Evolutionary conservation across 2,797 vertebrate genomes (phyloP), one percentile per base, ranked within the genome.

Genomic region (Potorous gilbertii): DNA sequence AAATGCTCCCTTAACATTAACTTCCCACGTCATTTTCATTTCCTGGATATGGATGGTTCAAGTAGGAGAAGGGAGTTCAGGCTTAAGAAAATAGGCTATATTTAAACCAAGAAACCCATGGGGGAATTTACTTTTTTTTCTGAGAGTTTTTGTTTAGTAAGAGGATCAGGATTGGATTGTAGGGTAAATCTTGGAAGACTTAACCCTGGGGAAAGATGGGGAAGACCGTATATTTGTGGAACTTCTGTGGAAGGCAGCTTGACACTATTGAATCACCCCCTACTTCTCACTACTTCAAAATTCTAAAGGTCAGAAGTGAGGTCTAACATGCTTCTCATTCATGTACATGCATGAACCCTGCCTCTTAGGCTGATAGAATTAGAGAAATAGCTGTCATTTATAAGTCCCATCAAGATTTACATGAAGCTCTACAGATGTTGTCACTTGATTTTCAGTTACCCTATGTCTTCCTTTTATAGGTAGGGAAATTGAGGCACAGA

Each of bases 361-460:
- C 12, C n/a, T 92, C 54, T 10, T 50, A 24, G 4, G 31, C 40
- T 27, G 21, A 14, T 27, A 50, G 74, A 87, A 50, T 50, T 18
- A 27, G 34, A 54, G 5, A 13, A 91, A 54, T 31, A 55, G 31
- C 54, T 95, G 92, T 14, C 55, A 28, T 55, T 94, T 46, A 16
- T 40, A 21, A 18, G 0, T 46, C 29, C 6, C 40, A 52, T 29
- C 40, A 94, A 95, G 54, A 27, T 34, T 54, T 54, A 40, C 55
- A 31, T n/a, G 31, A 24, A 4, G 62, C 56, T 87, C 57, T 10
- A n/a, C 34, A 18, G 54, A 0, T 40, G 34, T 93, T 50, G 29
- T 59, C 93, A 94, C n/a, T 55, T 56, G 54, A 40, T 66, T n/a
- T 91, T 94, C 28, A 57, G 91, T 14, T 92, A 90, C 29, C 14